Evolutionary conservation across 2,888 invertebrate genomes (phyloP).

Genomic region (Ferdinandea cuprea): DNA sequence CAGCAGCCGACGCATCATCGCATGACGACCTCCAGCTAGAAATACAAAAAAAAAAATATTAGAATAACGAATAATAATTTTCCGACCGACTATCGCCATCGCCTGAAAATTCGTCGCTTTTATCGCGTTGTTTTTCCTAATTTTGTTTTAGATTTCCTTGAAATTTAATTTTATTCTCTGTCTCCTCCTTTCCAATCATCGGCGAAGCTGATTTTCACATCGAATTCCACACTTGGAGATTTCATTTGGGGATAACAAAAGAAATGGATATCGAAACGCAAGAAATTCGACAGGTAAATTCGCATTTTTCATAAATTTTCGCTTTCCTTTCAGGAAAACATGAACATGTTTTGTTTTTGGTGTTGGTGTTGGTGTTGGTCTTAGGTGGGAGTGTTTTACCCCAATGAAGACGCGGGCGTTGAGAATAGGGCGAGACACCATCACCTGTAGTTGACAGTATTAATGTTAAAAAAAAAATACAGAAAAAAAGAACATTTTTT

Average conservation of each 20-base stretch:
- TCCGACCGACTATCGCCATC: conserved; percentile 53
- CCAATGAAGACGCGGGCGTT: conserved; percentile 1
- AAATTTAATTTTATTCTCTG: conserved; percentile 5
- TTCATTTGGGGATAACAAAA: conserved; percentile 38
- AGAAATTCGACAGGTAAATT: conserved; percentile 82
- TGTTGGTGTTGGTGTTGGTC: neutral
- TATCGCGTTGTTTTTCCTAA: conserved; percentile 39
- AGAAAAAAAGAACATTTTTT: conserved; percentile 10
- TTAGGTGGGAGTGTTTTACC: neutral
- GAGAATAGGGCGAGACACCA: conserved; percentile 35
- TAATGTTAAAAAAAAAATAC: conserved; percentile 6
- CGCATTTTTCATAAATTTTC: conserved; percentile 11
- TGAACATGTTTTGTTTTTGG: conserved; percentile 8
- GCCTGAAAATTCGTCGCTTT: conserved; percentile 43
- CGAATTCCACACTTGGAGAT: conserved; percentile 31
- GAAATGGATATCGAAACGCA: conserved; percentile 82
- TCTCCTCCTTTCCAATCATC: conserved; percentile 1
- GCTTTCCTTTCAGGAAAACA: conserved; percentile 29
- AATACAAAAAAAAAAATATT: conserved; percentile 40
- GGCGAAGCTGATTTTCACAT: conserved; percentile 19
- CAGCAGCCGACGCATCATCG: conserved; percentile 72
- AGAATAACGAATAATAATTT: conserved; percentile 35
- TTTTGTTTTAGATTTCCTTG: conserved; percentile 21
- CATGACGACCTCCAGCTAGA: conserved; percentile 67
- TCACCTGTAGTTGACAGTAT: conserved; percentile 45